Conservation (phyloP, 2,888 invertebrate species). For the Xanthorhoe spadicearia region DNA sequence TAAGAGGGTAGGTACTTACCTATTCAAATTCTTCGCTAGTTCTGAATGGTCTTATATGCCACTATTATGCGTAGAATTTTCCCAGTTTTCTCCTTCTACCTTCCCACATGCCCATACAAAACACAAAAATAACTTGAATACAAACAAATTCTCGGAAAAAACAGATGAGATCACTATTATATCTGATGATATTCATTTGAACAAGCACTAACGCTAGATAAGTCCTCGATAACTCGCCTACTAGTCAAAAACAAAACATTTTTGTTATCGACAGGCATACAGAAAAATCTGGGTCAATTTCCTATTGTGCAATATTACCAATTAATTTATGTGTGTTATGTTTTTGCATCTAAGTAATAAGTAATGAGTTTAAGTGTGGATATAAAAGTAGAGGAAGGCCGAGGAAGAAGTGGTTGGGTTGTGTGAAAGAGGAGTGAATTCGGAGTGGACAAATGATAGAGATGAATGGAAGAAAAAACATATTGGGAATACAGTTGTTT, state of each 20-base stretch:
- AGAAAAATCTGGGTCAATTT: constrained; percentile 47
- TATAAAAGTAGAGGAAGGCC: no score
- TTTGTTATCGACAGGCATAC: constrained; percentile 44
- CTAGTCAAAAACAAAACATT: constrained; percentile 31
- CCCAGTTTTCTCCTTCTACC: not conserved
- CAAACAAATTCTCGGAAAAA: not conserved
- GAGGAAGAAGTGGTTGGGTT: no score
- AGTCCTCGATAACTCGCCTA: constrained; percentile 26
- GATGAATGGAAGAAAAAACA: no score
- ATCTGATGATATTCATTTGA: not conserved
- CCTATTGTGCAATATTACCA: constrained; percentile 22
- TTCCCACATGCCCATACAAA: not conserved
- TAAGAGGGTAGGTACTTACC: no score
- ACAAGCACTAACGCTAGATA: constrained; percentile 28
- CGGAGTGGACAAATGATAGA: no score
- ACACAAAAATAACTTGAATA: not conserved
- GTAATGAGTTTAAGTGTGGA: no score
- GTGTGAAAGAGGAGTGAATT: no score
- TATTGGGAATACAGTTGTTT: no score
- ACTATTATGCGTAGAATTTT: no score
- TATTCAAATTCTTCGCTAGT: no score
- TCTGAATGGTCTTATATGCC: no score
- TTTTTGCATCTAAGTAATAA: not conserved
- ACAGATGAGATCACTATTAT: not conserved
- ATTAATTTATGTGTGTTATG: not conserved